These are phyloP conservation scores for Centropristis striata DNA, from an alignment of 2,113 vertebrate species.

Conservation along the genomic window DNA sequence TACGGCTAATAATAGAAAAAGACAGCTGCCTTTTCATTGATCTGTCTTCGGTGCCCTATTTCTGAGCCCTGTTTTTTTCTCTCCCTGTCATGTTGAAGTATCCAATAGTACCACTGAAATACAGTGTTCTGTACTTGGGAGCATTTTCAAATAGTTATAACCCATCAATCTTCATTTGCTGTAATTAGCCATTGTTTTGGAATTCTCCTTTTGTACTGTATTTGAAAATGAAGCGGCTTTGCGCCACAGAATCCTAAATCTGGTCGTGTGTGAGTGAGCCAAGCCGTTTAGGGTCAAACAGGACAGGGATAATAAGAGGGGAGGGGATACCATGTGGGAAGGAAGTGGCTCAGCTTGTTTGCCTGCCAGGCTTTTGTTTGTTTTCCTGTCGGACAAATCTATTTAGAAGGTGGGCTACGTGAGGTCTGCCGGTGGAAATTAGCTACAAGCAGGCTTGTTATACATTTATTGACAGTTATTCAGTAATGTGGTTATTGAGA, in stretches of 20 bases:
- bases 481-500: conserved; percentile 46
- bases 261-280: conserved; percentile 42
- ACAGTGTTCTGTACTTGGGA: not conserved
- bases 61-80: conserved; percentile 39
- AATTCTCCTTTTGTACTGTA: conserved; percentile 26
- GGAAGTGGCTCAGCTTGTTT: conserved; percentile 79
- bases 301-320: conserved; percentile 72
- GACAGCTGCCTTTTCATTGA: conserved; percentile 77
- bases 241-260: conserved; percentile 16
- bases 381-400: conserved; percentile 78
- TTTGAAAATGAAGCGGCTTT: conserved; percentile 33
- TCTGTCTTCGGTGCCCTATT: conserved; percentile 74
- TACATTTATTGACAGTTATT: conserved; percentile 59
- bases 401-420: conserved; percentile 65
- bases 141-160: conserved; percentile 23
- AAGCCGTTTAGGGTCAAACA: conserved; percentile 69
- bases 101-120: not conserved
- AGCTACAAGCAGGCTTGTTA: conserved; percentile 41
- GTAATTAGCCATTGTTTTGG: conserved; percentile 42
- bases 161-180: conserved; percentile 28
- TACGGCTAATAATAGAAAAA: conserved; percentile 80
- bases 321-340: conserved; percentile 67
- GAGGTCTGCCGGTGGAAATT: conserved; percentile 59
- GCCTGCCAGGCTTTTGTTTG: conserved; percentile 78
- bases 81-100: conserved; percentile 1